phyloP scores from a whole-genome alignment of 1,140 invertebrate species.

The Polypedilum vanderplanki region DNA sequence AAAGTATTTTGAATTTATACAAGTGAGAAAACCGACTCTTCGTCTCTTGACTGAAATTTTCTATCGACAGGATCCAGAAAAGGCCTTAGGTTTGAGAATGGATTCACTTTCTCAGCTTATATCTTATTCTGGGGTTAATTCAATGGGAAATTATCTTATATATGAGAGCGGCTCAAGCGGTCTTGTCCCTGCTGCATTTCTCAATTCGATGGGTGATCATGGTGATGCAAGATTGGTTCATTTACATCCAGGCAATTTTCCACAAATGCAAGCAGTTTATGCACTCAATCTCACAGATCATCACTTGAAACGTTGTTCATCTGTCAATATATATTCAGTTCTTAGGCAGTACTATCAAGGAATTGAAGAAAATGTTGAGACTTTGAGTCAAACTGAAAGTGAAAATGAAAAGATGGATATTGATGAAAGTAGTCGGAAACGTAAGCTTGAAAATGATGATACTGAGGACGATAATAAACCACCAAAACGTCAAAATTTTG shows the following conservation, averaged over 20 bases:
- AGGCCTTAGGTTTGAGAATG: constrained; percentile 71
- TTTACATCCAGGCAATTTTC: constrained; percentile 69
- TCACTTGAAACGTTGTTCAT: constrained; percentile 56
- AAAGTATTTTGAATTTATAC: constrained; percentile 77
- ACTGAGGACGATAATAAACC: constrained; percentile 22
- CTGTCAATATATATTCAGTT: constrained; percentile 65
- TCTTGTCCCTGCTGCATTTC: constrained; percentile 69
- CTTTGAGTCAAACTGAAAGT: constrained; percentile 32
- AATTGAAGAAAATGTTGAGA: constrained; percentile 36
- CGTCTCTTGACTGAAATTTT: constrained; percentile 70
- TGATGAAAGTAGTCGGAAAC: constrained; percentile 39
- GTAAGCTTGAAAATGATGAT: constrained; percentile 35
- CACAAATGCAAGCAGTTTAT: constrained; percentile 66
- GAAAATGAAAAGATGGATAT: constrained; percentile 35
- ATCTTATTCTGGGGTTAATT: constrained; percentile 69
- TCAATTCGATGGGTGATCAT: constrained; percentile 61
- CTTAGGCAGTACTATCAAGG: constrained; percentile 57
- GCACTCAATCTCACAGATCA: constrained; percentile 68
- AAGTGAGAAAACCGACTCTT: constrained; percentile 67
- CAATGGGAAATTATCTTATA: constrained; percentile 68
- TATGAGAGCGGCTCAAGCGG: constrained; percentile 84
- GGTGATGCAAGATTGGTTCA: constrained; percentile 61
- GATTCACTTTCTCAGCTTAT: constrained; percentile 85
- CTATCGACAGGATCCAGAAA: constrained; percentile 64
- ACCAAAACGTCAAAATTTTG: constrained; percentile 30